These are phyloP conservation scores for Mesocentrotus franciscanus DNA, from an alignment of 53 echinoderm and acorn worm species.

Conservation along the genomic window DNA sequence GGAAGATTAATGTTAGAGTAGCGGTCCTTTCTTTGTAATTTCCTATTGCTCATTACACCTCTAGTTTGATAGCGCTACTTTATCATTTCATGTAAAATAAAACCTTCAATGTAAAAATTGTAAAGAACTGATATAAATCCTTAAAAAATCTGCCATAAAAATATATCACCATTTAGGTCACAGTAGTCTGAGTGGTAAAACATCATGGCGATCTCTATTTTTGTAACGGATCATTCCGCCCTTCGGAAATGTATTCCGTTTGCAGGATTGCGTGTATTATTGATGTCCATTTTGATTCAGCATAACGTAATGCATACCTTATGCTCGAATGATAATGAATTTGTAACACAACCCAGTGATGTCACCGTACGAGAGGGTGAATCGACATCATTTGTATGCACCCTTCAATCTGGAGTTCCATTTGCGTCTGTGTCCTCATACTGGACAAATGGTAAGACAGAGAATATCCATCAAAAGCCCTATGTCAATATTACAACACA, in stretches of 20 bases:
- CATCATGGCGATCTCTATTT: not conserved
- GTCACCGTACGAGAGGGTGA: conserved; percentile 7
- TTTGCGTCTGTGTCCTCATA: not conserved
- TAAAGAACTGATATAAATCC: too few species aligned
- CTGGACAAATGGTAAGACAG: conserved; percentile 38
- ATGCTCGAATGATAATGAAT: not conserved
- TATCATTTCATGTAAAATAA: not conserved
- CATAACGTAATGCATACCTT: not conserved
- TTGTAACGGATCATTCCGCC: not conserved
- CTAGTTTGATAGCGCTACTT: not conserved
- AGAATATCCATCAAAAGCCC: not conserved
- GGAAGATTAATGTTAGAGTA: not conserved
- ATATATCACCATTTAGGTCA: not conserved
- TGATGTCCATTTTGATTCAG: not conserved
- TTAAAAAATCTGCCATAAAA: not conserved
- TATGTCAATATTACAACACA: not conserved
- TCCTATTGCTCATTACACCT: not conserved
- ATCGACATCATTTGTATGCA: not conserved
- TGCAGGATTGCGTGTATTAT: not conserved
- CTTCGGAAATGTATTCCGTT: not conserved
- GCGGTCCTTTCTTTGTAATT: not conserved
- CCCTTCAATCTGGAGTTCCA: not conserved
- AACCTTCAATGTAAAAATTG: not conserved
- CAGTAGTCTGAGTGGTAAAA: not conserved
- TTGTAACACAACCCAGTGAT: not conserved